Percentiles rank a stretch among this genome's conserved stretches.
These are phyloP conservation scores for Montipora capitata DNA, from an alignment of 92 coral and sea anemone genomes.

Conservation along the genomic window DNA sequence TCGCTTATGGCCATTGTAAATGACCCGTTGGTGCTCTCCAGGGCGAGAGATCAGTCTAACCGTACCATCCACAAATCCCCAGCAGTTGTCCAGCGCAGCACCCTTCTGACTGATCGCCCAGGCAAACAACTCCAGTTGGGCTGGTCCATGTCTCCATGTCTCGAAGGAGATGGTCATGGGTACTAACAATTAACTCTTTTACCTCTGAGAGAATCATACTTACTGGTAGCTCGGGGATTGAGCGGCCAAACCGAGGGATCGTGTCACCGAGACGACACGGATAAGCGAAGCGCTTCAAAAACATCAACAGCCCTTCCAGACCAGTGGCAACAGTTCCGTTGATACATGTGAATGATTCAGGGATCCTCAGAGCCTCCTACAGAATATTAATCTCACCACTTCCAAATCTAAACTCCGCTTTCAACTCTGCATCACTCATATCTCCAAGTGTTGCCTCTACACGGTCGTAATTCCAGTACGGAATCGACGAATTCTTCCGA, in stretches of 20 bases:
- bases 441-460: conserved; percentile 56
- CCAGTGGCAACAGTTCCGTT: conserved; percentile 79
- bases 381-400: conserved; percentile 57
- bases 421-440: conserved; percentile 63
- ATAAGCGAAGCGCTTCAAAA: conserved; percentile 66
- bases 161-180: conserved; percentile 18
- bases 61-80: conserved; percentile 84
- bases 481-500: conserved; percentile 50
- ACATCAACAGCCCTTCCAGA: conserved; percentile 61
- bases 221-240: conserved; percentile 58
- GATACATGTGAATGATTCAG: conserved; percentile 64
- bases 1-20: conserved; percentile 83
- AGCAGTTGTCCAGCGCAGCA: conserved; percentile 79
- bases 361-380: conserved; percentile 64
- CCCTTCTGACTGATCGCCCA: conserved; percentile 51
- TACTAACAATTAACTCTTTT: conserved; percentile 25
- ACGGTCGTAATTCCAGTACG: conserved; percentile 65
- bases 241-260: conserved; percentile 77
- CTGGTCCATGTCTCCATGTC: conserved; percentile 47
- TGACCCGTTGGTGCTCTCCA: conserved; percentile 64
- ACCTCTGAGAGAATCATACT: conserved; percentile 59
- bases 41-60: conserved; percentile 75
- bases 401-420: conserved; percentile 73
- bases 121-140: conserved; percentile 67
- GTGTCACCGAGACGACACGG: conserved; percentile 70